These are phyloP conservation scores for Rhaphigaster nebulosa DNA, from an alignment of 2,888 invertebrate species.

Conservation along the genomic window DNA sequence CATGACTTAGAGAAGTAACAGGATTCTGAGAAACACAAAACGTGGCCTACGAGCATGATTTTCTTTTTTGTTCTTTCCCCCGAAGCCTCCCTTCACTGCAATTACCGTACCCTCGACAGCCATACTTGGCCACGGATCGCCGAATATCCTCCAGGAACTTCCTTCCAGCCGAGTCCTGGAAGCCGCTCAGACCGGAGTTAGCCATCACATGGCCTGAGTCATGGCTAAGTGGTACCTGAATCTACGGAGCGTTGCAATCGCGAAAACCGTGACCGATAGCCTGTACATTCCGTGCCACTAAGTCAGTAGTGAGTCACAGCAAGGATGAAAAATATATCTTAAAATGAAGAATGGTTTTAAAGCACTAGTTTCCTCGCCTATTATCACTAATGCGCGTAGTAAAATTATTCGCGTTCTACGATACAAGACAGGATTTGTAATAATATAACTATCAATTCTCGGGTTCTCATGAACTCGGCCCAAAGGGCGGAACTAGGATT, in stretches of 20 bases:
- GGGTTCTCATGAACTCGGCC: too few species aligned
- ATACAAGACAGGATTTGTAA: not conserved
- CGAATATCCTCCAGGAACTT: not conserved
- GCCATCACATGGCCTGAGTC: not conserved
- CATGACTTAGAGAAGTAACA: not conserved
- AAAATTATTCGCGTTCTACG: not conserved
- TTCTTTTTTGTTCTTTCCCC: not conserved
- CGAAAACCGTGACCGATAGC: not conserved
- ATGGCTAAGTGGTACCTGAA: conserved; percentile 12
- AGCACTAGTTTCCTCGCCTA: not conserved
- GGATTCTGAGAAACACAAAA: not conserved
- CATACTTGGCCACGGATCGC: conserved; percentile 1
- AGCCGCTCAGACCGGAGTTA: not conserved
- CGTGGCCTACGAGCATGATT: not conserved
- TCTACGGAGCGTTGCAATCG: not conserved
- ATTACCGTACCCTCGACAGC: not conserved
- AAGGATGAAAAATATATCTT: not conserved
- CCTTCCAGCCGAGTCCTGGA: not conserved
- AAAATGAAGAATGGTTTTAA: accelerated
- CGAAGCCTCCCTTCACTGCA: not conserved
- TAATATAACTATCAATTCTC: not conserved
- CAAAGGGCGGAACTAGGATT: too few species aligned
- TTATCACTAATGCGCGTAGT: not conserved
- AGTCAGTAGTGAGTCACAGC: not conserved
- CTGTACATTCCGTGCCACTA: not conserved